Conservation (phyloP, 2,797 vertebrate species). For the Manis pentadactyla region DNA sequence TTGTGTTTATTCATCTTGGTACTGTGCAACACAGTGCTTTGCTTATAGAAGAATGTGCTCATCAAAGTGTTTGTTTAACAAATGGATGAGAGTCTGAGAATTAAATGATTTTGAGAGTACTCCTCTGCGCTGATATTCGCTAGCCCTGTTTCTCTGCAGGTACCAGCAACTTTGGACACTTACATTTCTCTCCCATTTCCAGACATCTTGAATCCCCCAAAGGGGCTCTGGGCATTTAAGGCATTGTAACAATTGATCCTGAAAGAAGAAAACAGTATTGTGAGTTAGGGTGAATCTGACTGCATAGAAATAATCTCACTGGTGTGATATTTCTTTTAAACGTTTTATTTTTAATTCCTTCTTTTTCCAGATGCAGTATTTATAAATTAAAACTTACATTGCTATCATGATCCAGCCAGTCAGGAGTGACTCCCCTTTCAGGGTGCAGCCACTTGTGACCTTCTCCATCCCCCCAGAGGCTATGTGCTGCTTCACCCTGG, state of each 20-base stretch:
- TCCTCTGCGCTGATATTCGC: background rate
- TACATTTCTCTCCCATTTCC: conserved; percentile 99
- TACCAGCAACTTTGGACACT: conserved; percentile 85
- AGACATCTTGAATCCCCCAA: conserved; percentile 99
- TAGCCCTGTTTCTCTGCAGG: background rate
- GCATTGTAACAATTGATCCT: conserved; percentile 99
- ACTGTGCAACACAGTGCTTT: background rate
- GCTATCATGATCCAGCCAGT: background rate
- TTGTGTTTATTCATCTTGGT: background rate
- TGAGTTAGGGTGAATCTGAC: background rate
- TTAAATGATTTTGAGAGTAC: background rate
- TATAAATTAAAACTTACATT: background rate
- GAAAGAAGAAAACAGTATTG: conserved; percentile 66
- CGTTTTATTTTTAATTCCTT: background rate
- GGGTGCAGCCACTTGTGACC: background rate
- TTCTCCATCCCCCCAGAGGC: background rate
- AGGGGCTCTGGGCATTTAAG: conserved; percentile 98
- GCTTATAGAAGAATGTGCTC: background rate
- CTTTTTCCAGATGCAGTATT: background rate
- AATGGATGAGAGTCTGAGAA: background rate
- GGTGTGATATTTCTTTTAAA: background rate
- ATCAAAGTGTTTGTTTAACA: background rate
- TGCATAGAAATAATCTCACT: background rate
- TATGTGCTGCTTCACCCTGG: background rate
- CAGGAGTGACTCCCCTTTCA: background rate